Evolutionary conservation across 2,888 invertebrate species (phyloP).

Genomic region (Pyrocoelia pectoralis): DNA sequence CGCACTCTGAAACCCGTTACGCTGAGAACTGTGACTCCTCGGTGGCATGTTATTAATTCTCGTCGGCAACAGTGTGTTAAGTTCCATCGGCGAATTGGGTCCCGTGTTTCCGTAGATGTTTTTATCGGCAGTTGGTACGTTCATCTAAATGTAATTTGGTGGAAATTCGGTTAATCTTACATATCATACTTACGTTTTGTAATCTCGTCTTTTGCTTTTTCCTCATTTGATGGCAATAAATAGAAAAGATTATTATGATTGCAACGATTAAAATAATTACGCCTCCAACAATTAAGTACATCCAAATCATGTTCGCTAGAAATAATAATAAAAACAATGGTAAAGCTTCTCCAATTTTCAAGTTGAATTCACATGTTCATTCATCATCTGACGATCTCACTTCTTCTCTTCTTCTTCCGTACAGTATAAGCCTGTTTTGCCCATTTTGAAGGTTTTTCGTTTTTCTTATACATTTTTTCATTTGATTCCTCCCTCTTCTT

Average conservation of each 20-base stretch:
- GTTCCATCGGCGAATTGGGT: constrained; percentile 81
- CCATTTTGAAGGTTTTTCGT: too few species aligned
- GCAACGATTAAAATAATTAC: constrained; percentile 61
- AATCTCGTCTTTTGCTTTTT: constrained; percentile 69
- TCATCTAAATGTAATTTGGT: constrained; percentile 61
- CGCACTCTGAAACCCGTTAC: constrained; percentile 64
- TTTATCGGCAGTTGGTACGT: constrained; percentile 76
- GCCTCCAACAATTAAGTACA: constrained; percentile 77
- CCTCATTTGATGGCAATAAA: constrained; percentile 69
- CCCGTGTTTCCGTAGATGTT: constrained; percentile 84
- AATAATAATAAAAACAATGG: too few species aligned
- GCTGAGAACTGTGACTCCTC: constrained; percentile 50
- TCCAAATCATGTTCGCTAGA: constrained; percentile 80
- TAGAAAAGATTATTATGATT: constrained; percentile 64
- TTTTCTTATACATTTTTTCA: too few species aligned
- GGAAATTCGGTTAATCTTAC: neutral
- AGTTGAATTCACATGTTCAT: too few species aligned
- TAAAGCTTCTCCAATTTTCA: too few species aligned
- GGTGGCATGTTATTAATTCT: constrained; percentile 58
- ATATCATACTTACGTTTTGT: constrained; percentile 64
- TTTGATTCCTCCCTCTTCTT: too few species aligned
- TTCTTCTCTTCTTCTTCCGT: too few species aligned
- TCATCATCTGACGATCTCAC: too few species aligned
- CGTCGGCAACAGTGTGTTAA: constrained; percentile 78
- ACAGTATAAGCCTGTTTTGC: too few species aligned